phyloP scores from a whole-genome alignment of 2,113 vertebrate genomes.

The Sinocyclocheilus anophthalmus region DNA sequence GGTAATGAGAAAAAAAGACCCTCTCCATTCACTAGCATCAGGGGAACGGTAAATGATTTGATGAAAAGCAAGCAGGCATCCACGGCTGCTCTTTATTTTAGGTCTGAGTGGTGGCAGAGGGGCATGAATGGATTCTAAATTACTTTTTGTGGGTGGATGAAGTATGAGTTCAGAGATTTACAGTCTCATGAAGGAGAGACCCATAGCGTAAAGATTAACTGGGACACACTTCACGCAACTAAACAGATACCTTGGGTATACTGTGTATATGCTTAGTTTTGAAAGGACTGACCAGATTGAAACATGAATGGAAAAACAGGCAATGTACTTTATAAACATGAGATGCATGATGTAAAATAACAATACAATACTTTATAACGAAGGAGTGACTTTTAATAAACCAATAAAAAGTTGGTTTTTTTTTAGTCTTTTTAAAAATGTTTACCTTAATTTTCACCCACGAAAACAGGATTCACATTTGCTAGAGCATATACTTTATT shows the following conservation, averaged over 20 bases:
- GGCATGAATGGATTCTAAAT: constrained; percentile 36
- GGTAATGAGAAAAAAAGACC: constrained; percentile 54
- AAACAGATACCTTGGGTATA: constrained; percentile 22
- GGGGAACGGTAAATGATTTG: constrained; percentile 62
- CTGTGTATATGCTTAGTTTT: constrained; percentile 6
- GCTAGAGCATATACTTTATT: background rate
- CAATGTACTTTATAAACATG: too few relatives aligned
- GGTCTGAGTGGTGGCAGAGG: constrained; percentile 28
- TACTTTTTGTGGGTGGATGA: constrained; percentile 41
- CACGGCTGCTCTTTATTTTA: constrained; percentile 68
- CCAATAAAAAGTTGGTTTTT: too few relatives aligned
- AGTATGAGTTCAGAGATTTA: constrained; percentile 34
- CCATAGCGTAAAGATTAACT: constrained; percentile 37
- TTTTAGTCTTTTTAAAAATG: background rate
- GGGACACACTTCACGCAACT: background rate
- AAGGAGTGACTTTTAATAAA: too few relatives aligned
- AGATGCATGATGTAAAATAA: background rate
- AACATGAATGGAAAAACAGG: background rate
- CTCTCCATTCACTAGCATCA: constrained; percentile 55
- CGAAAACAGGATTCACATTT: background rate
- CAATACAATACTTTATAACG: background rate
- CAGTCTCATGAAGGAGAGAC: constrained; percentile 15
- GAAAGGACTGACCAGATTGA: background rate
- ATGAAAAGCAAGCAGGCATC: constrained; percentile 68
- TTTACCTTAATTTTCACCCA: background rate